phyloP scores from a whole-genome alignment of 1,140 invertebrate genomes.

The Calosoma granatense region DNA sequence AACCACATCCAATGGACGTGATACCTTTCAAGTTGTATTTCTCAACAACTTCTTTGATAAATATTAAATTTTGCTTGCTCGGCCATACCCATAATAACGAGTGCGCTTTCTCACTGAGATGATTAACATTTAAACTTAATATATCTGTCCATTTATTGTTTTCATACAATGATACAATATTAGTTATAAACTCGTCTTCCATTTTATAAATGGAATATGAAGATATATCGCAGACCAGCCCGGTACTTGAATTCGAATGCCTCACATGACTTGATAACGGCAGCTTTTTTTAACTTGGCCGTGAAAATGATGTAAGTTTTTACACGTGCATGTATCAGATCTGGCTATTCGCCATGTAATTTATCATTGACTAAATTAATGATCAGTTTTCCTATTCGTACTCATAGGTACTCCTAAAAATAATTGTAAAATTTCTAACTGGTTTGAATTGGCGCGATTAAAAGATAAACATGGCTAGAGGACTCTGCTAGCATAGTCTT shows the following conservation, averaged over 20 bases:
- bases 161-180: slow-evolving; percentile 20
- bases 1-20: slow-evolving; percentile 45
- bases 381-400: too few species aligned
- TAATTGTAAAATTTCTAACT: too few species aligned
- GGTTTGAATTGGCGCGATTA: too few species aligned
- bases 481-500: too few species aligned
- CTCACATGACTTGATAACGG: neutral
- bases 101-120: slow-evolving; percentile 21
- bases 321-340: neutral
- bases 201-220: slow-evolving; percentile 13
- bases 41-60: slow-evolving; percentile 31
- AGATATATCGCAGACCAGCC: neutral
- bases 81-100: slow-evolving; percentile 51
- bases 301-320: neutral
- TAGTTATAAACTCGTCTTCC: slow-evolving; percentile 21
- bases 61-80: slow-evolving; percentile 35
- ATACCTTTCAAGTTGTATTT: slow-evolving; percentile 30
- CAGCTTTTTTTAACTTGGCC: neutral
- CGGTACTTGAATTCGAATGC: neutral
- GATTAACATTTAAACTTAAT: slow-evolving; percentile 23
- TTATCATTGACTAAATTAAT: too few species aligned
- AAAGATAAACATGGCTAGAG: too few species aligned
- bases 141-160: slow-evolving; percentile 26
- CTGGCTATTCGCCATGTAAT: neutral
- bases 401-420: too few species aligned